Evolutionary conservation across 2,888 invertebrate genomes (phyloP).

Genomic region (Sesamia inferens): DNA sequence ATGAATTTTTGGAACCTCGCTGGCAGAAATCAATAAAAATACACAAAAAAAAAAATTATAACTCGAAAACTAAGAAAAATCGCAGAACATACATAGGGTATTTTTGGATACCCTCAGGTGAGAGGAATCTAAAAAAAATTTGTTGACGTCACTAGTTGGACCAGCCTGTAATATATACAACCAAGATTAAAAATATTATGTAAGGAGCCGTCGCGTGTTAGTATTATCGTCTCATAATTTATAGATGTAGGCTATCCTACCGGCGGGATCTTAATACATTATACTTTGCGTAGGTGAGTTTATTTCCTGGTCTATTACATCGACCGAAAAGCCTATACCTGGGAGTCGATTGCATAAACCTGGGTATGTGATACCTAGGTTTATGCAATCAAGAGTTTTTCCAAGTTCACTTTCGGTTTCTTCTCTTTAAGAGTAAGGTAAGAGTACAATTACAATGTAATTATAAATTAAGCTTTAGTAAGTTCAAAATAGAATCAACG

Average conservation of each 20-base stretch:
- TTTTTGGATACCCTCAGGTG: too few species aligned
- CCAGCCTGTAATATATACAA: too few species aligned
- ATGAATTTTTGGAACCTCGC: too few species aligned
- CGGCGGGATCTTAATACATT: slow-evolving; percentile 5
- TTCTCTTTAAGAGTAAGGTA: too few species aligned
- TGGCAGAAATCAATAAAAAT: too few species aligned
- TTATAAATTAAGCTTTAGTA: not conserved
- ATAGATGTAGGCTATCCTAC: slow-evolving; percentile 20
- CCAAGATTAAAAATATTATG: slow-evolving; percentile 33
- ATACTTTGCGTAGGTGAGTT: not conserved
- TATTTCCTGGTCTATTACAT: not conserved
- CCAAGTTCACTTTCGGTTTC: not conserved
- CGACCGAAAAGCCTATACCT: too few species aligned
- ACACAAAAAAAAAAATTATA: too few species aligned
- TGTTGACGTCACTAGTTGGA: too few species aligned
- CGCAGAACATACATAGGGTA: too few species aligned
- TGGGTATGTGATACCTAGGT: too few species aligned
- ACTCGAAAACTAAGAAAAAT: too few species aligned
- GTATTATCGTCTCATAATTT: slow-evolving; percentile 29
- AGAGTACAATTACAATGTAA: not conserved
- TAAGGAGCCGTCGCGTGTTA: slow-evolving; percentile 30
- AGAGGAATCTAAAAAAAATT: too few species aligned
- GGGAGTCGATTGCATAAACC: not conserved
- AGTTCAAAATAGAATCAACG: not conserved
- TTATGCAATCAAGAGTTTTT: not conserved